A percentile compares a stretch with the other conserved stretches of the same genome.
These are phyloP conservation scores for Harpagoxenus sublaevis DNA, from an alignment of 2,888 invertebrate species.

Conservation along the genomic window DNA sequence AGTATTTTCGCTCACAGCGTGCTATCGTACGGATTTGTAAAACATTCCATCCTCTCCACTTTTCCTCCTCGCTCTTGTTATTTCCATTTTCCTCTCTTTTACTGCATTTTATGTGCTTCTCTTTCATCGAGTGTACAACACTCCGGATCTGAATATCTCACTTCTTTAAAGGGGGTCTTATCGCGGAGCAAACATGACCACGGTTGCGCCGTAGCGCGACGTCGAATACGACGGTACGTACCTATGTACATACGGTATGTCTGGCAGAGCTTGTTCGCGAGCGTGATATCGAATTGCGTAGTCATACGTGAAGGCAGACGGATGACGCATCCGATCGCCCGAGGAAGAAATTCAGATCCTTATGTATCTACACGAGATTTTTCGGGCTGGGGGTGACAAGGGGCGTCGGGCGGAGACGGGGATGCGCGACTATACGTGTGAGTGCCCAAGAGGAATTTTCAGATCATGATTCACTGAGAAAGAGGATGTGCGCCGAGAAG, in stretches of 20 bases:
- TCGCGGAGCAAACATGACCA: constrained; percentile 53
- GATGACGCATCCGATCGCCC: constrained; percentile 78
- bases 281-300: constrained; percentile 83
- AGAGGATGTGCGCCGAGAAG: constrained; percentile 41
- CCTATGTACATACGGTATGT: constrained; percentile 15
- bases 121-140: constrained; percentile 55
- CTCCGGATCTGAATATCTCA: constrained; percentile 62
- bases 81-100: constrained; percentile 48
- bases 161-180: constrained; percentile 64
- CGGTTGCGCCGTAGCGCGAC: constrained; percentile 16
- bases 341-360: constrained; percentile 78
- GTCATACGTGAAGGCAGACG: constrained; percentile 82
- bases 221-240: constrained; percentile 23
- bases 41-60: constrained; percentile 22
- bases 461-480: constrained; percentile 63
- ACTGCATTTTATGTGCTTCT: constrained; percentile 50
- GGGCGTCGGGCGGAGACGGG: neutral
- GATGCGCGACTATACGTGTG: constrained; percentile 32
- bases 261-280: constrained; percentile 65
- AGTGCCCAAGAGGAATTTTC: constrained; percentile 51
- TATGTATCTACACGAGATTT: constrained; percentile 72
- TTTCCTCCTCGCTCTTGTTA: neutral
- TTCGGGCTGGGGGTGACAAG: constrained; percentile 38
- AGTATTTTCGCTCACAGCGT: constrained; percentile 46
- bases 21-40: constrained; percentile 58